Percentiles rank a stretch among this genome's conserved stretches.
Evolutionary conservation across 2,113 vertebrate genomes (phyloP).

Genomic region (Mandrillus leucophaeus): DNA sequence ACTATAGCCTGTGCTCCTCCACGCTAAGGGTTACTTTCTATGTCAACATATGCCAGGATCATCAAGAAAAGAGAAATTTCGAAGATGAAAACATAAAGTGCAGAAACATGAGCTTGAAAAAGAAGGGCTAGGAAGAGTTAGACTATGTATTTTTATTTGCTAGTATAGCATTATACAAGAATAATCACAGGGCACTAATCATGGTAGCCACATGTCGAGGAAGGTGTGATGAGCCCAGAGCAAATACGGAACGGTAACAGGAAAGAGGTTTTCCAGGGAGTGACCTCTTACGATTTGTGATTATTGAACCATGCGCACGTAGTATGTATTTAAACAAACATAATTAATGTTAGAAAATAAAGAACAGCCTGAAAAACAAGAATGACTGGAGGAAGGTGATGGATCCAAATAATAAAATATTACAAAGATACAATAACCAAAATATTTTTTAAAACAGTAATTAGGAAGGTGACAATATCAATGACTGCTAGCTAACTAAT

Average conservation of each 20-base stretch:
- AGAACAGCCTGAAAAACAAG: neutral
- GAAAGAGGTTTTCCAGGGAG: neutral
- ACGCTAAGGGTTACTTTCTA: neutral
- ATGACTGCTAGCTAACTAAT: neutral
- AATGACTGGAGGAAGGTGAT: accelerated
- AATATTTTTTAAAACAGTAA: neutral
- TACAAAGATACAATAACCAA: neutral
- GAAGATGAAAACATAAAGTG: neutral
- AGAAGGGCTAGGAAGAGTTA: neutral
- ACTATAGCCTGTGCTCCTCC: neutral
- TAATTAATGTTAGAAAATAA: neutral
- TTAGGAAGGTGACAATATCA: neutral
- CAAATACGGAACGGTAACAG: neutral
- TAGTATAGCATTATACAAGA: too few species aligned
- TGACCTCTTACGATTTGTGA: neutral
- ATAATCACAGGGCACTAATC: neutral
- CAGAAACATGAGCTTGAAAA: neutral
- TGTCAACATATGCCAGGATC: neutral
- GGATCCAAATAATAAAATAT: neutral
- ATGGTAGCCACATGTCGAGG: accelerated
- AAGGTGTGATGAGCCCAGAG: neutral
- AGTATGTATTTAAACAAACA: neutral
- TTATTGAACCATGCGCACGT: neutral
- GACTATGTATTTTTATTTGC: neutral
- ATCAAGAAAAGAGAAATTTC: neutral